phyloP scores from a whole-genome alignment of 53 echinoderm and acorn worm genomes.

The Mesocentrotus franciscanus region DNA sequence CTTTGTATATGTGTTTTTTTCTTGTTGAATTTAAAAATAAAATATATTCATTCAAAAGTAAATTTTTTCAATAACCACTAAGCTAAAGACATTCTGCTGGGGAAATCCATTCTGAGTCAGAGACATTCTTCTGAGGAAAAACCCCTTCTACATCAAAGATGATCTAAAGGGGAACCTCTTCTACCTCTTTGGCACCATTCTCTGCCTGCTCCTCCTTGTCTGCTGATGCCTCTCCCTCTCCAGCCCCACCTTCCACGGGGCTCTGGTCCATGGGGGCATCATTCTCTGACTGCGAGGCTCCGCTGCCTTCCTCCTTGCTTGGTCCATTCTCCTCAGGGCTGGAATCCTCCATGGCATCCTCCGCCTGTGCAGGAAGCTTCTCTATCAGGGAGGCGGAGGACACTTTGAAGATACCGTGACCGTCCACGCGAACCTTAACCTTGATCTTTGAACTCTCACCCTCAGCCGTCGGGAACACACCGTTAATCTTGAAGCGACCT shows the following conservation, averaged over 20 bases:
- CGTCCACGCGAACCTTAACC: constrained; percentile 90
- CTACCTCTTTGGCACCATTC: constrained; percentile 47
- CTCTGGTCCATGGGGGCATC: constrained; percentile 33
- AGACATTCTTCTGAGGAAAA: not conserved
- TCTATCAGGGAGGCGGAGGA: constrained; percentile 88
- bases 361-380: constrained; percentile 79
- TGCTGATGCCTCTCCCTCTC: constrained; percentile 64
- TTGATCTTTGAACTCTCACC: constrained; percentile 97
- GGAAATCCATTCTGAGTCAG: not conserved
- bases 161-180: not conserved
- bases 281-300: constrained; percentile 29
- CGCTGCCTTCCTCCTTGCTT: constrained; percentile 54
- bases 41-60: too few species aligned
- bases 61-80: too few species aligned
- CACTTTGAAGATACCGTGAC: constrained; percentile 91
- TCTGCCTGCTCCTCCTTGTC: constrained; percentile 35
- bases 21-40: too few species aligned
- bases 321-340: constrained; percentile 54
- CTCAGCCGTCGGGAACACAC: constrained; percentile 85
- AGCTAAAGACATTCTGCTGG: not conserved
- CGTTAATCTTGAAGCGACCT: constrained; percentile 90
- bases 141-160: too few species aligned
- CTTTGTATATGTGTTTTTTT: too few species aligned
- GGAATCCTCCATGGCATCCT: constrained; percentile 73
- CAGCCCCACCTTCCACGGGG: constrained; percentile 60